Evolutionary conservation across 2,888 invertebrate genomes (phyloP), one percentile per base, ranked within the genome.

Genomic region (Cecidostiba fungosa): DNA sequence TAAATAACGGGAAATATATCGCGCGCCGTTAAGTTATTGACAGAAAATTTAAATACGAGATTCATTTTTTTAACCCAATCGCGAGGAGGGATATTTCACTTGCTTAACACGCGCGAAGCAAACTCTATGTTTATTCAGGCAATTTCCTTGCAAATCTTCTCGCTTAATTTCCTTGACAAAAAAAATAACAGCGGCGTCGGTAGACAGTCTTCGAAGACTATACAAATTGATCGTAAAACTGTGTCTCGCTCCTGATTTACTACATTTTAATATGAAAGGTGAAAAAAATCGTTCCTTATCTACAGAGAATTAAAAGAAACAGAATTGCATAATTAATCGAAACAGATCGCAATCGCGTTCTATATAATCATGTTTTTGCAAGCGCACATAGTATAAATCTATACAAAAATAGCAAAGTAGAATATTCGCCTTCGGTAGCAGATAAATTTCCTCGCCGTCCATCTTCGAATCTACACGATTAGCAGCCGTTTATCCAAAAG

Each of bases 1-100:
- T 81, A 85, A 85, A 85, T 85, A 81, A 78, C 70, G 32, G 73
- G 59, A 84, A 77, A 81, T 85, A 85, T 85, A 80, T 76, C 80
- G 77, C 19, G 77, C 19, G 8, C 76, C 50, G 82, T 54, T 76
- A 82, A 76, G 47, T 73, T 78, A 84, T 84, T 73, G 78, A 47
- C 72, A 47, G 69, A 80, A 80, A 76, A 85, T 85, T 80, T 78
- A 85, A 85, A 85, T 85, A 36, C 69, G 66, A 79, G 74, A 84
- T 79, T 79, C 50, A 79, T 84, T 84, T 84, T 79, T 80, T 66
- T 2, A n/a, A 43, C 39, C 16, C 29, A 26, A 66, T n/a, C 62
- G 59, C 62, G 62, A 66, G 54, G 4, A n/a, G 19, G 54, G 6
- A n/a, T 16, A 54, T 66, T 66, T 66, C 62, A 66, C 66, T 66